Base-by-base conservation (phyloP, 1,140 invertebrate species). In the Trichomalopsis sarcophagae region DNA sequence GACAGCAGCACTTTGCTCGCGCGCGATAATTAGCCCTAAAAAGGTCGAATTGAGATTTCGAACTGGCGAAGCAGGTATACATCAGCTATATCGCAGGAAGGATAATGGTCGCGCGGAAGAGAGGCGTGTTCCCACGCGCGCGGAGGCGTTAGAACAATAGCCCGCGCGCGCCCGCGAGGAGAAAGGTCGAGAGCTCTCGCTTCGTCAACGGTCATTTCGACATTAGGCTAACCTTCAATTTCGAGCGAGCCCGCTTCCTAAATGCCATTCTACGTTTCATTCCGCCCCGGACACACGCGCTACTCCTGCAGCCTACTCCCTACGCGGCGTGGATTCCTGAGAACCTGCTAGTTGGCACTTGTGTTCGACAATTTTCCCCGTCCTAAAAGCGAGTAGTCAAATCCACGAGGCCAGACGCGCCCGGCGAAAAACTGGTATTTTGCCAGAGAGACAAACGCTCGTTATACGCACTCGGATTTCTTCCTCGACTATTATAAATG, bases 191-290 rank as follows among this genome's bases (percentile, higher is more conserved):
- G 3, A 17, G n/a, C 50, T 62, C 87, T 84, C n/a, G n/a, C 88
- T 86, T 88, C 89, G 88, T 87, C 86, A 89, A 88, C 87, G 85
- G 86, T 91, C 89, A 90, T 90, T 91, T 90, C 88, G 88, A 90
- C 89, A 91, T 91, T 92, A 91, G 89, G 77, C 90, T 84, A 89
- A 90, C 89, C 90, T 89, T 86, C 88, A 92, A 92, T 91, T 92
- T 91, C 86, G 88, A 88, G 84, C 84, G 87, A 87, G 87, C 87
- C 87, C 86, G 86, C 87, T 88, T 89, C 90, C 90, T 91, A 91
- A 92, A 92, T 91, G 88, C 90, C 91, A 92, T 92, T 92, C 91
- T 92, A 91, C 87, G 89, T 92, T 91, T 91, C 91, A 91, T 88
- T 90, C 88, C 88, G 87, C 91, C 89, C 89, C 89, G 88, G 79